phyloP scores from a whole-genome alignment of 2,797 vertebrate genomes.

The Novumbra hubbsi region DNA sequence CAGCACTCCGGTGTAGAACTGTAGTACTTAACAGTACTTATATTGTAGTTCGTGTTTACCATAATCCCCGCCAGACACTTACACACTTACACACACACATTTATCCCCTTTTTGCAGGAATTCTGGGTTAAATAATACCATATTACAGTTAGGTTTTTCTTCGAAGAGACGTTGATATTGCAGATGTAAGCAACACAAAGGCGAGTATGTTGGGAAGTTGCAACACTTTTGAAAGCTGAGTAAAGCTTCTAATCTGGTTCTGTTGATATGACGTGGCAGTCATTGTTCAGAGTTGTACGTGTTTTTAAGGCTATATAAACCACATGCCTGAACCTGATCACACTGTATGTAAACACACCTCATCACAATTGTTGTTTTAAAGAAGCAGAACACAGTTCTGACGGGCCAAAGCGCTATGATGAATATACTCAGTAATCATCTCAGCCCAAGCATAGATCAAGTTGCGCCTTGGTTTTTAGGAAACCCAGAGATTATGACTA shows the following conservation, averaged over 20 bases:
- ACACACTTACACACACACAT: neutral
- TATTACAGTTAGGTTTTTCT: conserved; percentile 74
- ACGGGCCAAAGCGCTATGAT: conserved; percentile 62
- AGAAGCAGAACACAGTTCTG: conserved; percentile 48
- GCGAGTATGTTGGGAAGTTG: conserved; percentile 42
- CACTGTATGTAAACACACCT: neutral
- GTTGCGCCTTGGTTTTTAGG: conserved; percentile 69
- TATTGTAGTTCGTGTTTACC: neutral
- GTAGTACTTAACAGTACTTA: neutral
- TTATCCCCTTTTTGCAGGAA: conserved; percentile 12
- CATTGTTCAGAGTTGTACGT: neutral
- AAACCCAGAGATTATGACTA: conserved; percentile 75
- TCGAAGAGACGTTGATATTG: conserved; percentile 66
- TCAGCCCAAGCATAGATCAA: conserved; percentile 63
- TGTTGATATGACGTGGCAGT: conserved; percentile 27
- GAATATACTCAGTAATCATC: conserved; percentile 72
- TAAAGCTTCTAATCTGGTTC: conserved; percentile 7
- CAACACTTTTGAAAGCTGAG: conserved; percentile 43
- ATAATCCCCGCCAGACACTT: neutral
- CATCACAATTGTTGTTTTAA: neutral
- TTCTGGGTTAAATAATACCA: conserved; percentile 73
- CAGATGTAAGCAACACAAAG: conserved; percentile 49
- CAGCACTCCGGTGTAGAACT: neutral
- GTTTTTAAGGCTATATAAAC: neutral
- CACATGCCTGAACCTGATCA: neutral